phyloP scores from a whole-genome alignment of 2,113 vertebrate genomes.

The Trachemys scripta region DNA sequence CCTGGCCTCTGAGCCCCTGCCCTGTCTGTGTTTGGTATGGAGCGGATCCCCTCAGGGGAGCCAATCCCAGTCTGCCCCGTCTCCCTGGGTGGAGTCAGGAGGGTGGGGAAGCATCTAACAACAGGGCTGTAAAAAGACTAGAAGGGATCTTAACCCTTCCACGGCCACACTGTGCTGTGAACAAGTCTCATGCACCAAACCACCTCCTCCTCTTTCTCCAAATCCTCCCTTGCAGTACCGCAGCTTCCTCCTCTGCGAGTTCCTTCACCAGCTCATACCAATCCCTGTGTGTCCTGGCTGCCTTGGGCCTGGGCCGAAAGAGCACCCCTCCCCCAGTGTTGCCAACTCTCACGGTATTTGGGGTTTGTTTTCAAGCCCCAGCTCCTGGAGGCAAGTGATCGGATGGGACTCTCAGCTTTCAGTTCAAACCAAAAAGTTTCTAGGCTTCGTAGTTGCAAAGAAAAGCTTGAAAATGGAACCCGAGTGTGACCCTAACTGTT shows the following conservation, averaged over 20 bases:
- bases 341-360: not conserved
- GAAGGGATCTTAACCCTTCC: not conserved
- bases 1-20: not conserved
- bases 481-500: not conserved
- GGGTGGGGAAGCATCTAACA: not conserved
- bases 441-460: not conserved
- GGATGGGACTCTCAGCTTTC: not conserved
- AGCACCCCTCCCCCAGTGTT: not conserved
- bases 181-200: not conserved
- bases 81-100: not conserved
- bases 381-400: not conserved
- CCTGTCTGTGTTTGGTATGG: not conserved
- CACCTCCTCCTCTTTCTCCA: not conserved
- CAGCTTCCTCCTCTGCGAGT: not conserved
- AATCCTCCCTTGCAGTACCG: not conserved
- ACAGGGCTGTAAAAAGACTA: not conserved
- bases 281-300: not conserved
- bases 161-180: not conserved
- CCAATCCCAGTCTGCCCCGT: not conserved
- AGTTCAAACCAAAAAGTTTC: not conserved
- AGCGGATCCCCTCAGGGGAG: not conserved
- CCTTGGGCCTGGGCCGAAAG: not conserved
- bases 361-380: not conserved
- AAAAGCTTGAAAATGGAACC: not conserved
- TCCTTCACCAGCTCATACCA: not conserved